phyloP scores from a whole-genome alignment of 1,140 invertebrate species.

The Bilobella aurantiaca region DNA sequence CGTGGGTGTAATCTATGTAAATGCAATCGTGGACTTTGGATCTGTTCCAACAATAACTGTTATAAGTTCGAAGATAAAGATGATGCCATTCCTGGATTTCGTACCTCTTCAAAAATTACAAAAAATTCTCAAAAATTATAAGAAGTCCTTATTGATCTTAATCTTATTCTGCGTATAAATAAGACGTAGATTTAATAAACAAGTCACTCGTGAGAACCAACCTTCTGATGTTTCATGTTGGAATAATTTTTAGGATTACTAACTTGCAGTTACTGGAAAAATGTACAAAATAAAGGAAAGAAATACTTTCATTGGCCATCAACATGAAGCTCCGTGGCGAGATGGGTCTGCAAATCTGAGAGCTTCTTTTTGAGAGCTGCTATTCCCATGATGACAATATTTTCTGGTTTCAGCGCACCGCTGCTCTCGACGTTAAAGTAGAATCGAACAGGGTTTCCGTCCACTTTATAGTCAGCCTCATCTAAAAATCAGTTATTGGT shows the following conservation, averaged over 20 bases:
- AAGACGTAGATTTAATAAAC: not conserved
- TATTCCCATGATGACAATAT: slow-evolving; percentile 91
- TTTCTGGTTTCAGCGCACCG: slow-evolving; percentile 88
- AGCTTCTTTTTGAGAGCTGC: slow-evolving; percentile 90
- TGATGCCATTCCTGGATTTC: not conserved
- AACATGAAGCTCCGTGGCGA: slow-evolving; percentile 74
- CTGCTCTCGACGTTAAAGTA: slow-evolving; percentile 93
- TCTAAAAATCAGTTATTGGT: slow-evolving; percentile 45
- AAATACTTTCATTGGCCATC: slow-evolving; percentile 41
- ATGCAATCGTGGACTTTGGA: slow-evolving; percentile 13
- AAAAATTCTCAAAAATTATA: not conserved
- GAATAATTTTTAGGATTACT: no score
- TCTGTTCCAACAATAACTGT: slow-evolving; percentile 13
- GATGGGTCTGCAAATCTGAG: slow-evolving; percentile 83
- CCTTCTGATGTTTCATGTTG: no score
- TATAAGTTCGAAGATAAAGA: slow-evolving; percentile 13
- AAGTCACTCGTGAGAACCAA: no score
- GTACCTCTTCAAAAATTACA: not conserved
- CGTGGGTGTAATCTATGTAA: slow-evolving; percentile 15
- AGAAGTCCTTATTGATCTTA: not conserved
- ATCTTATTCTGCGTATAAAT: not conserved
- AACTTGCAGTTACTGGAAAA: no score
- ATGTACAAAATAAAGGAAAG: no score
- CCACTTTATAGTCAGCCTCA: slow-evolving; percentile 85
- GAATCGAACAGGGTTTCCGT: slow-evolving; percentile 93